Evolutionary conservation across 2,888 invertebrate genomes (phyloP).

Genomic region (Polymixis lichenea): DNA sequence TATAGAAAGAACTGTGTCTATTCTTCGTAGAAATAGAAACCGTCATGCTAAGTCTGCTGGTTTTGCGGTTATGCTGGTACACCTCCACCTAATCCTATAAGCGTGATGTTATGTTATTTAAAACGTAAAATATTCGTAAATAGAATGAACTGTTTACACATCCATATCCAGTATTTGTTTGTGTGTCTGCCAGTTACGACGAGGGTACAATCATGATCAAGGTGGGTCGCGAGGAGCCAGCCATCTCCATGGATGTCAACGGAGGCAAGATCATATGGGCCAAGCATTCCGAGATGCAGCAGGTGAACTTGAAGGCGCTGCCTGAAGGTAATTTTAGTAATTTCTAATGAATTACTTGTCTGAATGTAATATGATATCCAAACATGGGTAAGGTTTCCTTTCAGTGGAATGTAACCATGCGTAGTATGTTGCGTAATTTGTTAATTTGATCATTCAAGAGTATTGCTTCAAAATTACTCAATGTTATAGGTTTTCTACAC

Average conservation of each 20-base stretch:
- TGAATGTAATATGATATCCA: conserved; percentile 12
- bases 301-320: conserved; percentile 97
- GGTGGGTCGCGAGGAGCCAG: conserved; percentile 99
- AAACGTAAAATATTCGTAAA: conserved; percentile 36
- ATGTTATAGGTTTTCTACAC: not conserved
- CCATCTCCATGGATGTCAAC: conserved; percentile 99
- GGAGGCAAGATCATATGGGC: conserved; percentile 99
- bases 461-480: not conserved
- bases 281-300: conserved; percentile 99
- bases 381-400: conserved; percentile 25
- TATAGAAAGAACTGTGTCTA: too few species aligned
- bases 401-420: not conserved
- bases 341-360: not conserved
- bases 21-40: too few species aligned
- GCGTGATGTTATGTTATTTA: not conserved
- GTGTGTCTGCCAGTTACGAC: conserved; percentile 92
- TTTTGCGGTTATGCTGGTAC: not conserved
- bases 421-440: not conserved
- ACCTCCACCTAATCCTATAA: not conserved
- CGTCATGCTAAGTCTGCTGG: too few species aligned
- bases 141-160: conserved; percentile 31
- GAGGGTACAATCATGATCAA: conserved; percentile 99
- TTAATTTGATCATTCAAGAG: not conserved
- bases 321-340: conserved; percentile 91
- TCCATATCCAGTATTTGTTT: conserved; percentile 35